Base-by-base conservation (phyloP, 2,797 vertebrate species). In the Sebastes iracundus region DNA sequence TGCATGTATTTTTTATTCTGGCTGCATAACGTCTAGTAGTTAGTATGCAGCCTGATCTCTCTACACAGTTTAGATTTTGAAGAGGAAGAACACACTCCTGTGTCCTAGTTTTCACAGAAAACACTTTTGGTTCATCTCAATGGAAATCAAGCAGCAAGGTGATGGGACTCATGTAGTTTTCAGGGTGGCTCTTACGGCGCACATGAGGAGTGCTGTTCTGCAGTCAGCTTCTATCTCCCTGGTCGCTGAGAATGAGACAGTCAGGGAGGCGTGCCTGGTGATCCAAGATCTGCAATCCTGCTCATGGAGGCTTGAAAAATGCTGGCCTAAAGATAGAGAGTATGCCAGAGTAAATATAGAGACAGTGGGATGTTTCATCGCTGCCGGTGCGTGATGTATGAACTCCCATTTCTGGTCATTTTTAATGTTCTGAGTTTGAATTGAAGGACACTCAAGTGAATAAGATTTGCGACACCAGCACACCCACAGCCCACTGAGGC, bases 271-370 rank as follows among this genome's bases (percentile, higher is more conserved):
- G 8, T 42, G 69, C 64, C 79, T 20, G 75, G 9, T 65, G 55
- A 81, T 80, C 75, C 76, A 33, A 75, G 61, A 82, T 74, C 79
- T 60, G 66, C 75, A 56, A 4, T 62, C 68, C 72, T 84, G 86
- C 75, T 85, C 85, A 66, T 23, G 27, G 73, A 85, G 49, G 77
- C 77, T 77, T 81, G 72, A 76, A 77, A 76, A 87, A 66, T 46
- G 59, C n/a, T 18, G 67, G 66, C 73, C 79, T 80, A 55, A 81
- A 86, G 84, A 83, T 73, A 68, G 25, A 76, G 66, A 22, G 49
- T 38, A 9, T 46, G 49, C 74, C 63, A 20, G 62, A 70, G 75
- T 72, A 84, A 82, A 86, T 76, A 81, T 71, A 74, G 79, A 65
- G 68, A 71, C 70, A 72, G 73, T 14, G 49, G 55, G 77, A 61